phyloP scores from a whole-genome alignment of 2,888 invertebrate species.

The Trissonchulus latispiculum region DNA sequence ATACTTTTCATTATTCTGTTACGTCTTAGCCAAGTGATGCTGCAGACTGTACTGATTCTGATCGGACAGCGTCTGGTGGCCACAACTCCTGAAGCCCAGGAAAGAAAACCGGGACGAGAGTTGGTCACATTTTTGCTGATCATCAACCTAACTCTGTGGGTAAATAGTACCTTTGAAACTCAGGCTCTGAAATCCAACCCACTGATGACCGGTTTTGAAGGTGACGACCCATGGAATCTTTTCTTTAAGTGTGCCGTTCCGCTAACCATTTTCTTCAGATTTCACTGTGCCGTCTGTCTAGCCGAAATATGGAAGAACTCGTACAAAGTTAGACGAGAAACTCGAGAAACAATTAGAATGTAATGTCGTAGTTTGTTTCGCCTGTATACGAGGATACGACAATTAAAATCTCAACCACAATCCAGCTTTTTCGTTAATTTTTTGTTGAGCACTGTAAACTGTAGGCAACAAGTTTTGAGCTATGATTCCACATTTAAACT shows the following conservation, averaged over 20 bases:
- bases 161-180: constrained; percentile 85
- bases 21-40: constrained; percentile 13
- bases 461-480: too few species aligned
- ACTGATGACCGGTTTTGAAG: constrained; percentile 70
- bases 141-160: constrained; percentile 91
- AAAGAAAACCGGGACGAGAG: constrained; percentile 86
- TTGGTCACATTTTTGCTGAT: constrained; percentile 87
- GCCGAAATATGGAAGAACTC: constrained; percentile 87
- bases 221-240: constrained; percentile 81
- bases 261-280: constrained; percentile 88
- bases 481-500: too few species aligned
- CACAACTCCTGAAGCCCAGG: constrained; percentile 66
- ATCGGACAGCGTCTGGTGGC: constrained; percentile 2
- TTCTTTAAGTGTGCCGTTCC: constrained; percentile 84
- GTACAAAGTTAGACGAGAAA: constrained; percentile 27
- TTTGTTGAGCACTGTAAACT: too few species aligned
- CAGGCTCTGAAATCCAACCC: constrained; percentile 87
- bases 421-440: too few species aligned
- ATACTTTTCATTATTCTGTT: neutral
- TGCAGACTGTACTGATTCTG: constrained; percentile 14
- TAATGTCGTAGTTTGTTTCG: too few species aligned
- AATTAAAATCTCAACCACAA: too few species aligned
- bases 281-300: constrained; percentile 84
- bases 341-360: neutral
- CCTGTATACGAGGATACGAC: too few species aligned